A percentile compares a stretch with the other conserved stretches of the same genome.
phyloP scores from a whole-genome alignment of 2,113 vertebrate species.

The Mormyrus lacerda region DNA sequence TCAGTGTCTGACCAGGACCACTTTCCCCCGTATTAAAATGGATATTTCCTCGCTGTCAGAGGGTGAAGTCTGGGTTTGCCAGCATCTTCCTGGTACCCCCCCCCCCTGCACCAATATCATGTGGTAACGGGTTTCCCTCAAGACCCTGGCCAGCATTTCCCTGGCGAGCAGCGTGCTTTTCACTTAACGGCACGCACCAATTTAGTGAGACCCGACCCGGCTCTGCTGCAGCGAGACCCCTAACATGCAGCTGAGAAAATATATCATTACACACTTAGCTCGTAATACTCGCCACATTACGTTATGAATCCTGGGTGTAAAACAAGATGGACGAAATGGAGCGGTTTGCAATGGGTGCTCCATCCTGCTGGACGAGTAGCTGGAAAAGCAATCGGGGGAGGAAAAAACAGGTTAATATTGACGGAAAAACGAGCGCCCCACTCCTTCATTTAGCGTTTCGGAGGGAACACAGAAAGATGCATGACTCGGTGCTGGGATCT shows the following conservation, averaged over 20 bases:
- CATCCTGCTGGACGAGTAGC: conserved; percentile 40
- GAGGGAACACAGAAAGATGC: neutral
- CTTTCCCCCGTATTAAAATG: conserved; percentile 62
- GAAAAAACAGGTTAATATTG: conserved; percentile 33
- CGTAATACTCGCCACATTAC: conserved; percentile 67
- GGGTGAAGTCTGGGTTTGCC: conserved; percentile 62
- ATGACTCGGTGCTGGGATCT: neutral
- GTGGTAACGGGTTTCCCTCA: conserved; percentile 44
- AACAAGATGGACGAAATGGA: conserved; percentile 53
- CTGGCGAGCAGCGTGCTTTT: conserved; percentile 52
- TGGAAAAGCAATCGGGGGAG: conserved; percentile 45
- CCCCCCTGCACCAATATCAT: conserved; percentile 33
- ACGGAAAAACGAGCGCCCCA: neutral
- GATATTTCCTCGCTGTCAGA: conserved; percentile 66
- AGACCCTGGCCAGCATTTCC: conserved; percentile 37
- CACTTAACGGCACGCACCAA: conserved; percentile 54
- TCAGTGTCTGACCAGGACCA: conserved; percentile 65
- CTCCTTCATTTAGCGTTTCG: neutral
- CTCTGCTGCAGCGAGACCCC: conserved; percentile 49
- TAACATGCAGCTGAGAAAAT: conserved; percentile 68
- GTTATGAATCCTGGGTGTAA: conserved; percentile 61
- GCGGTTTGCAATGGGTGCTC: conserved; percentile 49
- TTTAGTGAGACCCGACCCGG: conserved; percentile 63
- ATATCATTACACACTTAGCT: conserved; percentile 63
- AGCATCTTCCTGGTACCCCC: conserved; percentile 50